phyloP scores from a whole-genome alignment of 2,113 vertebrate genomes.

The Perognathus longimembris region DNA sequence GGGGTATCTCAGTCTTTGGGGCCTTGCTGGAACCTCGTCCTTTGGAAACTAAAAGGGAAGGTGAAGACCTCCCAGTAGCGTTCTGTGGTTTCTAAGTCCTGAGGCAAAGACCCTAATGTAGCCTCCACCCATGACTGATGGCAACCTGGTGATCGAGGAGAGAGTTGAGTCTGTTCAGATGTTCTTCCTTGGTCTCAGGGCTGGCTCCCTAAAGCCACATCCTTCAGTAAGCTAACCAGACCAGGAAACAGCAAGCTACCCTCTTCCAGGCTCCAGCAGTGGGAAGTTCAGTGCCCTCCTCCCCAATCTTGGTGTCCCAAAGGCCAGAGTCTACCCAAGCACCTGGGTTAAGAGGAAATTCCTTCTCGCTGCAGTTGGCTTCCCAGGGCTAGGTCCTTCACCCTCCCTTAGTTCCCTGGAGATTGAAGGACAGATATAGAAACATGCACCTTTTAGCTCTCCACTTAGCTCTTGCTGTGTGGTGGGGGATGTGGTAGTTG shows the following conservation, averaged over 20 bases:
- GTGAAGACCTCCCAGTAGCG: neutral
- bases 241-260: neutral
- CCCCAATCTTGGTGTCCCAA: neutral
- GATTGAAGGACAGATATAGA: neutral
- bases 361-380: neutral
- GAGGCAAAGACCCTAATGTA: neutral
- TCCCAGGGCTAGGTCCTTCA: neutral
- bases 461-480: slow-evolving; percentile 44
- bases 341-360: slow-evolving; percentile 43
- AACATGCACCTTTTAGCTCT: slow-evolving; percentile 56
- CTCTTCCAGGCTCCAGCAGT: neutral
- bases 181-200: neutral
- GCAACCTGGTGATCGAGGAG: neutral
- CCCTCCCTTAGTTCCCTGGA: neutral
- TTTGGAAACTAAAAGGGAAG: neutral
- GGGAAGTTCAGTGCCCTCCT: neutral
- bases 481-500: neutral
- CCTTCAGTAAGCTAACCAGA: slow-evolving; percentile 4
- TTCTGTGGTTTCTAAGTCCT: neutral
- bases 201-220: neutral
- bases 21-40: neutral
- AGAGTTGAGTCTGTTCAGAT: neutral
- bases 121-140: neutral
- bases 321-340: slow-evolving; percentile 44
- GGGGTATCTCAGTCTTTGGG: slow-evolving; percentile 21